Conservation (phyloP, 2,113 vertebrate species). For the Polypterus senegalus region DNA sequence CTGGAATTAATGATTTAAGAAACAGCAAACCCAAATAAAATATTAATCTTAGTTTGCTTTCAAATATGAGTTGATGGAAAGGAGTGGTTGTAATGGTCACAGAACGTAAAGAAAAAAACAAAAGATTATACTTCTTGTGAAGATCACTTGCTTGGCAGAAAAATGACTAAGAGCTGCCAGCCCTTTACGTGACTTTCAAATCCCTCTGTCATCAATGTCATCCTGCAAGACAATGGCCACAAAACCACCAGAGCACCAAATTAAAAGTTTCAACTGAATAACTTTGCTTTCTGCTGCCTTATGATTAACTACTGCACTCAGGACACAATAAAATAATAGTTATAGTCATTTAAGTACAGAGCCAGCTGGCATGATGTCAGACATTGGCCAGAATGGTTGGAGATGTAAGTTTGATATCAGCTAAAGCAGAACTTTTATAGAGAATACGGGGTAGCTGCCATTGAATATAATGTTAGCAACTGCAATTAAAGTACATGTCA, state of each 20-base stretch:
- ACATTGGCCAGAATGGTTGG: too few species aligned
- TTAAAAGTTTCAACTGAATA: background rate
- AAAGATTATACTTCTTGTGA: background rate
- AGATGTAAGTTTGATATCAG: too few species aligned
- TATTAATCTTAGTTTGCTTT: background rate
- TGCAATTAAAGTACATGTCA: too few species aligned
- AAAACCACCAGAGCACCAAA: constrained; percentile 4
- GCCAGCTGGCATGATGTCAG: too few species aligned
- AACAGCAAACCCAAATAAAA: background rate
- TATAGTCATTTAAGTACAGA: background rate
- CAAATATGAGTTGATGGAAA: too few species aligned
- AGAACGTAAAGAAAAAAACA: background rate
- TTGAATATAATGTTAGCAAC: too few species aligned
- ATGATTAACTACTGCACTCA: background rate
- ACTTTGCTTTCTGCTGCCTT: background rate
- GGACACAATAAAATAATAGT: background rate
- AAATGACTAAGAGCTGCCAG: background rate
- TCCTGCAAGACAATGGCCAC: background rate
- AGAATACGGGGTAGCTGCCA: too few species aligned
- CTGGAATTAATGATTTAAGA: background rate
- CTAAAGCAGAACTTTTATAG: too few species aligned
- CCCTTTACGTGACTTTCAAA: constrained; percentile 2
- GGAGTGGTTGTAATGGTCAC: too few species aligned
- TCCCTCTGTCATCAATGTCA: background rate
- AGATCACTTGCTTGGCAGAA: background rate